Evolutionary conservation across 35 echinoderm and acorn worm species (phyloP).

Genomic region (Patiria miniata): DNA sequence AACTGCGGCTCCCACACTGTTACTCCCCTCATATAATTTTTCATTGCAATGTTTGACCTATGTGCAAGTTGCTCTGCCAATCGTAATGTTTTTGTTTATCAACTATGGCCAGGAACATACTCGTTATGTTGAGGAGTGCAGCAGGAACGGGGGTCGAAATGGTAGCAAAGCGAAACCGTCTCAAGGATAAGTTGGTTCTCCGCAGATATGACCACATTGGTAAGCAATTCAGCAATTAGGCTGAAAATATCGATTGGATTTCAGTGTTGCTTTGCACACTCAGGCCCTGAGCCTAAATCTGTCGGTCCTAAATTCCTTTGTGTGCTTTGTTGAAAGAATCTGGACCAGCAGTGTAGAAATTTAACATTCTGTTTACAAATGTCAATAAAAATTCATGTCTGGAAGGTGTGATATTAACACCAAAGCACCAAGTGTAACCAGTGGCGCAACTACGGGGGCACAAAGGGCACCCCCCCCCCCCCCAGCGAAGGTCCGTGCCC

Average conservation of each 20-base stretch:
- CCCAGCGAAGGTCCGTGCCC: too few relatives aligned
- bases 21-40: too few relatives aligned
- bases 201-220: constrained; percentile 4
- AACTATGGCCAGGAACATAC: not conserved
- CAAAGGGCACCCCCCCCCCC: too few relatives aligned
- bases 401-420: too few relatives aligned
- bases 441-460: too few relatives aligned
- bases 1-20: too few relatives aligned
- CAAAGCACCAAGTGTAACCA: too few relatives aligned
- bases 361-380: not conserved
- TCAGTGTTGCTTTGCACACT: not conserved
- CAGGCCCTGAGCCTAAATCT: not conserved
- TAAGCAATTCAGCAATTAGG: not conserved
- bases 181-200: constrained; percentile 16
- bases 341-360: not conserved
- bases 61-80: too few relatives aligned
- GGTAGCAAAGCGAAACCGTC: not conserved
- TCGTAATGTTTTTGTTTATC: not conserved
- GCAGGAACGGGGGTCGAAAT: constrained; percentile 28
- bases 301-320: not conserved
- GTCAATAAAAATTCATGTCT: too few relatives aligned
- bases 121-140: constrained; percentile 33
- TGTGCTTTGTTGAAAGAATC: not conserved
- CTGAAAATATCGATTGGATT: not conserved
- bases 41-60: too few relatives aligned